Base-by-base conservation (phyloP, 2,888 invertebrate genomes). In the Drosophila aldrichi region DNA sequence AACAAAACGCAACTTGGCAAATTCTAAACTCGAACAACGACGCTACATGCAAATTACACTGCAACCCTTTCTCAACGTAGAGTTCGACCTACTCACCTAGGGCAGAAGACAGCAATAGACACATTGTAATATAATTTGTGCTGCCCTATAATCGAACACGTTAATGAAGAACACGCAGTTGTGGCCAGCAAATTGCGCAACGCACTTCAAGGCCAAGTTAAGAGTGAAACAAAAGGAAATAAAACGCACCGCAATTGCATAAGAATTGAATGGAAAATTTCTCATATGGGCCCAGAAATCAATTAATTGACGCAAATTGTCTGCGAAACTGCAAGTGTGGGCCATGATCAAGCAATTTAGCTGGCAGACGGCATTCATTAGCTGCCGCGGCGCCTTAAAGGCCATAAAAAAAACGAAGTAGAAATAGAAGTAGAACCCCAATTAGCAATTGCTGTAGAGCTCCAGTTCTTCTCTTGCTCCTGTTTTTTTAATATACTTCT, bases 281-380 rank as follows among this genome's bases (percentile, higher is more conserved):
- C 62, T 70, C 36, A 57, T 34, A 68, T 74, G 70, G 58, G 54
- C 44, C 34, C 56, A 67, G 72, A 80, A 82, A 87, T 84, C 82
- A 84, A 84, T 82, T 87, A 87, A 84, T 80, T 81, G 81, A 71
- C 74, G 79, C 72, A 83, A 84, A 87, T 84, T 84, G 88, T 82
- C 88, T 84, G 84, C 88, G 84, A 84, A 84, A 68, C n/a, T 43
- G 70, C 80, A 80, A 80, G 69, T 87, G 72, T 56, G 34, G 25
- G 57, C 46, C 49, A 44, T 32, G 49, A 36, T 43, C 59, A 38
- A 43, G 57, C 51, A 10, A 16, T 18, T 16, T 5, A 60, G 59
- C 41, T 29, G 41, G 60, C 29, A 34, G 34, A 51, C 14, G 34
- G 10, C 56, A 69, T 69, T 73, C 63, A 63, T 61, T 43, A 66